Conservation (phyloP, 2,888 invertebrate genomes). For the Pseudanteris insignis region DNA sequence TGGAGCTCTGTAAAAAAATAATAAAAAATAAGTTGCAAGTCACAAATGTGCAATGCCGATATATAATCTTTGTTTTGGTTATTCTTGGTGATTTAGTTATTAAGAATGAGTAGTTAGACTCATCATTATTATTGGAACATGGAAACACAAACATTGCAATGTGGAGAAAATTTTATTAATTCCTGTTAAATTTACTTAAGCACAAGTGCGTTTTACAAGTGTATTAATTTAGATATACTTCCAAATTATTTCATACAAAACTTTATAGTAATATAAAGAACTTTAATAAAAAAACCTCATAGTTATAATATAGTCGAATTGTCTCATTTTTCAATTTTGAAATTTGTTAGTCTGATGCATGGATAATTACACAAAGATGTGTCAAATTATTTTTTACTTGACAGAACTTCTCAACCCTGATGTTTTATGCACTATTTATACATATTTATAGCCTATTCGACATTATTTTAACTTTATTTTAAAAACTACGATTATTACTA, state of each 20-base stretch:
- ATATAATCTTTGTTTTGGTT: conserved; percentile 47
- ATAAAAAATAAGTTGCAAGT: conserved; percentile 12
- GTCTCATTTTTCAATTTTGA: background rate
- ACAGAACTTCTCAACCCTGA: too few species aligned
- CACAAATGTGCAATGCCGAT: conserved; percentile 49
- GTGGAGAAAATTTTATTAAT: conserved; percentile 14
- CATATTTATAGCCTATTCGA: too few species aligned
- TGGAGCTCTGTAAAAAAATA: too few species aligned
- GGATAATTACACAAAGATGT: background rate
- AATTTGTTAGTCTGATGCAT: background rate
- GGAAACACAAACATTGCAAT: conserved; percentile 4
- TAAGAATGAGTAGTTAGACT: conserved; percentile 9
- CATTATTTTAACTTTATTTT: conserved; percentile 24
- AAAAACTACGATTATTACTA: conserved; percentile 9
- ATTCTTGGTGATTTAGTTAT: conserved; percentile 37
- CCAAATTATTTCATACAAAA: conserved; percentile 9
- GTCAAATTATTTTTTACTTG: too few species aligned
- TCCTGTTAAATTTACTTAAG: conserved; percentile 20
- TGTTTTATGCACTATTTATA: too few species aligned
- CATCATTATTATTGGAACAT: background rate
- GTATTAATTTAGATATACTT: conserved; percentile 12
- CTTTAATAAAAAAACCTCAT: conserved; percentile 12
- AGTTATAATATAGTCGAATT: conserved; percentile 34
- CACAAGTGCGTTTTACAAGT: conserved; percentile 6
- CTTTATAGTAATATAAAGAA: conserved; percentile 23